Base-by-base conservation (phyloP, 2,888 invertebrate species). In the Didymodactylos carnosus region DNA sequence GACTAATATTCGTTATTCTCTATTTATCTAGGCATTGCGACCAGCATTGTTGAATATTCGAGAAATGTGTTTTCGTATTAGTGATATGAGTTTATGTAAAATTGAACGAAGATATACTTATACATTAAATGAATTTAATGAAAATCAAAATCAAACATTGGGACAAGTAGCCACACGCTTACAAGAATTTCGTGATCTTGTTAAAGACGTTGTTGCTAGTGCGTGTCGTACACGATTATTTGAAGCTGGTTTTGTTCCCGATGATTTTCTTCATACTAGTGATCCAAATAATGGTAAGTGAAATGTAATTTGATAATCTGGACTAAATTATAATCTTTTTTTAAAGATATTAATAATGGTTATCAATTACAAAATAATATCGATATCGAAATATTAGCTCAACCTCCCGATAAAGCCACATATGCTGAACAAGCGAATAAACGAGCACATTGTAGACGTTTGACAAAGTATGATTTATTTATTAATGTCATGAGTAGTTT, bases 401-500 rank as follows among this genome's bases (percentile, higher is more conserved):
- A 83, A 74, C 82, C 83, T 5, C 81, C 82, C 6, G 84, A 84
- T 73, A 89, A 89, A 77, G 89, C 91, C 87, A 89, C 90, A 6
- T 92, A 91, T 80, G 91, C 91, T 71, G 90, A 92, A 79, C 91
- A 91, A 79, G 90, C 90, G 0, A 88, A 88, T 78, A 92, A 92
- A 80, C 87, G 90, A 76, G 88, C 88, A 78, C 90, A 89, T 80
- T 92, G 91, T 80, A 87, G 88, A 80, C 85, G 90, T 76, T 85
- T 92, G 3, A 88, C 90, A 46, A 87, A 89, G 91, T 91, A 85
- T 62, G 43, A 71, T 39, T n/a, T 72, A 5, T 16, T 62, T 11
- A 5, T 23, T 10, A 39, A 14, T 25, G 14, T 8, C 13, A 25
- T 3, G 14, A 13, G 5, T 40, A 73, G 14, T 3, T 23, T 70